Base-by-base conservation (phyloP, 2,113 vertebrate genomes). In the Antechinus stuartii region DNA sequence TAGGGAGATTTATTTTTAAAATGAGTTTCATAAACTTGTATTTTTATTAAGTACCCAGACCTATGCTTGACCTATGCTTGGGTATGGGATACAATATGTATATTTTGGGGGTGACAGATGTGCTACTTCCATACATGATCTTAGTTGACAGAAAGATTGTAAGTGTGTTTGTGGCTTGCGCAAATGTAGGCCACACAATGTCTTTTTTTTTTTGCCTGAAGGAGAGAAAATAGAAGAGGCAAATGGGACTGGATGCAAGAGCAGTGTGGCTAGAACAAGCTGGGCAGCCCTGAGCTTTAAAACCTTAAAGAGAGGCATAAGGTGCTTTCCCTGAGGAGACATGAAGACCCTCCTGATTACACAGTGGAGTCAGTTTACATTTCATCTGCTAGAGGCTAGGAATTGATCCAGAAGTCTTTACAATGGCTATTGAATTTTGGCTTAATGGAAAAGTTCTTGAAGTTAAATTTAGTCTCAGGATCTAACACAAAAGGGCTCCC, bases 131-230 rank as follows among this genome's bases (percentile, higher is more conserved):
- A 22, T 11, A 22, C 61, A 54, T 42, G 61, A n/a, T 76, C 49
- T 50, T 84, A 54, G 61, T 84, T 49, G 68, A 46, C 47, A 56
- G 91, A 57, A 56, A 46, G 54, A 91, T 96, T 89, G 94, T 95
- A 93, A 95, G 68, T 92, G 19, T 2, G 0, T 93, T 94, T 93
- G 90, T 89, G 27, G 95, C 97, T 93, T 94, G 95, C 92, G 46
- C 61, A 84, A 93, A 90, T 94, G 92, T 94, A 91, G 91, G 89
- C 90, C 25, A 97, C 97, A 98, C 95, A 97, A 96, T 97, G 94
- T 76, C 95, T 52, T 97, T 97, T 97, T 97, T 97, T 97, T 97
- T 97, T 96, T 97, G 94, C 90, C 76, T 56, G 94, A 90, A 96
- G 92, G 92, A 93, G 57, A 96, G 91, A 93, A 54, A 96, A 91